Conservation (phyloP, 2,888 invertebrate genomes). For the Xestia c-nigrum region DNA sequence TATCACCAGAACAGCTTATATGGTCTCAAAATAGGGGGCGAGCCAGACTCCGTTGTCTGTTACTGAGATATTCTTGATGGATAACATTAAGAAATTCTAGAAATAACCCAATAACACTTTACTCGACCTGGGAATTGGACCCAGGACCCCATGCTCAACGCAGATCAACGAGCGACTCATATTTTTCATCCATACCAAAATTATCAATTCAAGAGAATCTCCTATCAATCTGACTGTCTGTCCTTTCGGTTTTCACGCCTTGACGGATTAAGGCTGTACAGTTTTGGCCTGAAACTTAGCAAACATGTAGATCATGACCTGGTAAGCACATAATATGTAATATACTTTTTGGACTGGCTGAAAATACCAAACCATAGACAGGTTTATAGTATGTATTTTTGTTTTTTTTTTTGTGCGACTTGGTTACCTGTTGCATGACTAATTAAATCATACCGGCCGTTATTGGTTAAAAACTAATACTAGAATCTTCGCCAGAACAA, state of each 20-base stretch:
- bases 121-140: too few relatives aligned
- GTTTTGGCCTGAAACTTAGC: neutral
- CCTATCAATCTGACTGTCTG: neutral
- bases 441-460: too few relatives aligned
- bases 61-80: too few relatives aligned
- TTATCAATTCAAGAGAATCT: neutral
- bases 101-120: too few relatives aligned
- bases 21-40: too few relatives aligned
- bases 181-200: neutral
- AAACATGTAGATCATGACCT: neutral
- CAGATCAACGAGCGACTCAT: neutral
- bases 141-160: too few relatives aligned
- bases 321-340: too few relatives aligned
- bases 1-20: too few relatives aligned
- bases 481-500: neutral
- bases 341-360: too few relatives aligned
- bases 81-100: too few relatives aligned
- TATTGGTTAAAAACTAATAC: neutral
- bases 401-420: neutral
- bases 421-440: neutral
- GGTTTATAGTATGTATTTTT: neutral
- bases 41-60: too few relatives aligned
- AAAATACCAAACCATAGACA: too few relatives aligned
- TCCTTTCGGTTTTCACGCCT: neutral
- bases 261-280: neutral